A percentile compares a stretch with the other conserved stretches of the same genome.
These are phyloP conservation scores for Trissolcus brochymenae DNA, from an alignment of 2,888 invertebrate genomes.

Conservation along the genomic window DNA sequence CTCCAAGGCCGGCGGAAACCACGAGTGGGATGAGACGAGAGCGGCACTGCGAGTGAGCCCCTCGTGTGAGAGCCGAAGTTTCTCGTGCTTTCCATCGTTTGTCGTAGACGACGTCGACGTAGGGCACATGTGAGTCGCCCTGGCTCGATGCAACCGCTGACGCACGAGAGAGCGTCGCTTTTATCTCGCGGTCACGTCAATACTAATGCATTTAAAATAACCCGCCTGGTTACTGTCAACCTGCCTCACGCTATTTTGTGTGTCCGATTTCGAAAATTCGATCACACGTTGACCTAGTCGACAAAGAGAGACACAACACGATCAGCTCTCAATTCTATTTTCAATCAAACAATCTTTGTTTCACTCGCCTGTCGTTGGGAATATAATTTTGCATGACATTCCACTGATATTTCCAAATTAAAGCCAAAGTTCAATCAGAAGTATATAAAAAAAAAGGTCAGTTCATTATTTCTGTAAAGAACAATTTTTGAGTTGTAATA, in stretches of 20 bases:
- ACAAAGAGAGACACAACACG: background rate
- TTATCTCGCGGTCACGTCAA: slow-evolving; percentile 18
- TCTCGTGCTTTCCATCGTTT: slow-evolving; percentile 60
- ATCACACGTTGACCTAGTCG: slow-evolving; percentile 50
- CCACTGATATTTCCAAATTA: too few relatives aligned
- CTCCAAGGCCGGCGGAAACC: slow-evolving; percentile 77
- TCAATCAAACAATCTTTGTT: background rate
- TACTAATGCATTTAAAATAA: slow-evolving; percentile 22
- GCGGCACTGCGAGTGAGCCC: slow-evolving; percentile 54
- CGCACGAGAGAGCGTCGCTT: slow-evolving; percentile 17
- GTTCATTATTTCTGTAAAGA: too few relatives aligned
- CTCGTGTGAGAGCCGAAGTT: slow-evolving; percentile 53
- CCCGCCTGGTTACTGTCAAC: slow-evolving; percentile 1
- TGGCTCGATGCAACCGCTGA: slow-evolving; percentile 36
- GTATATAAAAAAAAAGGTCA: too few relatives aligned
- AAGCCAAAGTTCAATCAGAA: too few relatives aligned
- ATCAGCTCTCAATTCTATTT: background rate
- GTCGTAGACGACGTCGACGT: slow-evolving; percentile 14
- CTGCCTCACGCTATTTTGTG: slow-evolving; percentile 19
- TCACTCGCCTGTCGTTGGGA: too few relatives aligned
- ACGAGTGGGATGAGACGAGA: slow-evolving; percentile 71
- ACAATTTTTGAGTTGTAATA: too few relatives aligned
- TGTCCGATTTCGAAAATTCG: slow-evolving; percentile 42
- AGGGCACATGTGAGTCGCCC: slow-evolving; percentile 11
- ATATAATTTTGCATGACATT: too few relatives aligned